These are phyloP conservation scores for Ictalurus furcatus DNA, from an alignment of 2,113 vertebrate species.

Conservation along the genomic window DNA sequence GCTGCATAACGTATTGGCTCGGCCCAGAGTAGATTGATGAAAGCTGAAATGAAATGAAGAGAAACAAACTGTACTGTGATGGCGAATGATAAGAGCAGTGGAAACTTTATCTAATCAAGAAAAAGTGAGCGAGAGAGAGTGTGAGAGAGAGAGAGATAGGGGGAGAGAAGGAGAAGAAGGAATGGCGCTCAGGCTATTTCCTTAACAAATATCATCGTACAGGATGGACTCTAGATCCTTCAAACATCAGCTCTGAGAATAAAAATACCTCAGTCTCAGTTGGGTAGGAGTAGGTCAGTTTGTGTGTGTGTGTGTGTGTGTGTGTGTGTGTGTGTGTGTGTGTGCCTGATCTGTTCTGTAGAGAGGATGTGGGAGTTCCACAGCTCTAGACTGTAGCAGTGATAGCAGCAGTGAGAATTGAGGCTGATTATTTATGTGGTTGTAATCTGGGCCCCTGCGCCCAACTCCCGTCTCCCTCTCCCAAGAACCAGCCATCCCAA, in stretches of 20 bases:
- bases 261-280: slow-evolving; percentile 82
- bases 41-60: slow-evolving; percentile 53
- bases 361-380: slow-evolving; percentile 49
- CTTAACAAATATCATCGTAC: slow-evolving; percentile 80
- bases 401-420: slow-evolving; percentile 53
- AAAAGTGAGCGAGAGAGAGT: slow-evolving; percentile 41
- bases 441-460: slow-evolving; percentile 52
- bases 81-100: slow-evolving; percentile 71
- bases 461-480: slow-evolving; percentile 33
- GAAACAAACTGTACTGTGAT: slow-evolving; percentile 51
- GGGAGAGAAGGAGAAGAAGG: background rate
- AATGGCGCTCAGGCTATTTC: slow-evolving; percentile 73
- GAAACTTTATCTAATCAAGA: slow-evolving; percentile 58
- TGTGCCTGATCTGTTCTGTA: slow-evolving; percentile 41
- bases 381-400: slow-evolving; percentile 54
- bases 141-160: background rate
- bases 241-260: slow-evolving; percentile 74
- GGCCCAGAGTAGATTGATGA: slow-evolving; percentile 50
- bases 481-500: slow-evolving; percentile 44
- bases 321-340: slow-evolving; percentile 7
- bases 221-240: slow-evolving; percentile 83
- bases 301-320: slow-evolving; percentile 8
- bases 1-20: slow-evolving; percentile 30
- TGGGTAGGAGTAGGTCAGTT: slow-evolving; percentile 53
- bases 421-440: slow-evolving; percentile 58